Percentiles rank a stretch among this genome's conserved stretches.
Evolutionary conservation across 2,797 vertebrate species (phyloP).

Genomic region (Nyctalus aviator): DNA sequence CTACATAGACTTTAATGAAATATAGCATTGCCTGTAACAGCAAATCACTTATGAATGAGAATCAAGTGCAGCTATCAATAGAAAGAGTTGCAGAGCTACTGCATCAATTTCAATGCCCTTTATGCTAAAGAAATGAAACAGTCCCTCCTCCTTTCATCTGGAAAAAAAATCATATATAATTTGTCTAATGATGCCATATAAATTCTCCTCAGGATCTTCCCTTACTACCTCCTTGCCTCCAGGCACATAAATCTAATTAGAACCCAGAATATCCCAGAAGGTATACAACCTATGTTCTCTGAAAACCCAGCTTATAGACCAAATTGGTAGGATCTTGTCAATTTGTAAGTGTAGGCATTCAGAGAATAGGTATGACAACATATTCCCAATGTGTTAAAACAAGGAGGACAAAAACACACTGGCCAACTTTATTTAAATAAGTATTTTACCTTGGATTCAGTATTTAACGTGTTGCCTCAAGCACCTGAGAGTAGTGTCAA

Average conservation of each 20-base stretch:
- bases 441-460: not conserved
- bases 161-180: not conserved
- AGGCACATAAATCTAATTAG: not conserved
- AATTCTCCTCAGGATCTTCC: not conserved
- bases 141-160: not conserved
- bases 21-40: not conserved
- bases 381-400: not conserved
- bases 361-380: not conserved
- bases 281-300: not conserved
- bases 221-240: not conserved
- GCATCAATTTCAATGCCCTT: not conserved
- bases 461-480: not conserved
- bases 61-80: not conserved
- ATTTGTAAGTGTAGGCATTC: not conserved
- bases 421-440: not conserved
- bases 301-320: not conserved
- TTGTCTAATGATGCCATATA: not conserved
- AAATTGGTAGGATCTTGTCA: not conserved
- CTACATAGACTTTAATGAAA: not conserved
- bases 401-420: not conserved
- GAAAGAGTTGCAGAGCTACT: not conserved
- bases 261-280: not conserved
- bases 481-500: not conserved
- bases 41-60: not conserved
- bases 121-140: conserved; percentile 25